Evolutionary conservation across 1,140 invertebrate species (phyloP).

Genomic region (Hyphantria cunea): DNA sequence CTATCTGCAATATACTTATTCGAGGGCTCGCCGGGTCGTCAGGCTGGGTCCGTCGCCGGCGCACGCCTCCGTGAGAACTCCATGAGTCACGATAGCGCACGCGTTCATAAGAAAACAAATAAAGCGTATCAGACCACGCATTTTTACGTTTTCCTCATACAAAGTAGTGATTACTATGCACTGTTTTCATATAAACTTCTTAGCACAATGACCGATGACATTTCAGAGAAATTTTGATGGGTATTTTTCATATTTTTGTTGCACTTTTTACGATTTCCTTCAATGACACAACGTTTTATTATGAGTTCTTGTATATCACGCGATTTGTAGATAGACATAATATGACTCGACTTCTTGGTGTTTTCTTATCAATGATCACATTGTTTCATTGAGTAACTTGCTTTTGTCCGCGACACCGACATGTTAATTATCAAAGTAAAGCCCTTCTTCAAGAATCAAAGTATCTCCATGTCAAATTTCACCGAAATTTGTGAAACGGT

Average conservation of each 20-base stretch:
- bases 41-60: conserved; percentile 22
- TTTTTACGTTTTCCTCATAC: conserved; percentile 3
- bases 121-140: conserved; percentile 7
- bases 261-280: not conserved
- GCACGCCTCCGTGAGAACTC: conserved; percentile 36
- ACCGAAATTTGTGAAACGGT: no score
- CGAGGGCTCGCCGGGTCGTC: no score
- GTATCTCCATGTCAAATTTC: no score
- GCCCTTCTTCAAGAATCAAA: no score
- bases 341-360: no score
- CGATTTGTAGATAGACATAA: no score
- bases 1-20: not conserved
- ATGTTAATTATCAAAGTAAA: no score
- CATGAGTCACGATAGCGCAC: conserved; percentile 36
- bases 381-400: no score
- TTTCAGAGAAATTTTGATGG: conserved; percentile 4
- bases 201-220: not conserved
- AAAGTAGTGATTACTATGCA: not conserved
- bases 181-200: conserved; percentile 1
- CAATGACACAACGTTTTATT: not conserved
- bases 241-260: not conserved
- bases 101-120: not conserved
- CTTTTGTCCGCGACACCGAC: no score
- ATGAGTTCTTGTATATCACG: no score
- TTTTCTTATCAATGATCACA: no score